These are phyloP conservation scores for Hemibates koningsi DNA, from an alignment of 2,113 vertebrate species.

Conservation along the genomic window DNA sequence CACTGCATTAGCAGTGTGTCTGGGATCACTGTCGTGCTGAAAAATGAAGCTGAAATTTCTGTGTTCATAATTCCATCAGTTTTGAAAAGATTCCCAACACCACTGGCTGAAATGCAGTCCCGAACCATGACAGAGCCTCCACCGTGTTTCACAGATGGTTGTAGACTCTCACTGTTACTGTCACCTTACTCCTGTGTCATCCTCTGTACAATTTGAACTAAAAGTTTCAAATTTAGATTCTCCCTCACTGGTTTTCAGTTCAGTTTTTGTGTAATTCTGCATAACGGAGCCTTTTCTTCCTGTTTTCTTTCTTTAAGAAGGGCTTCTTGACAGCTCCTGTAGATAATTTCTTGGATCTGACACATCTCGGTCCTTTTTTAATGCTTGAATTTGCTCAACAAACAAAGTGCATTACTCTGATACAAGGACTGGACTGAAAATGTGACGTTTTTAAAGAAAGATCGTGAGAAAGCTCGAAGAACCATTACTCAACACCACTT, in stretches of 20 bases:
- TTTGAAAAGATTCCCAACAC: background rate
- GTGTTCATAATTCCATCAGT: background rate
- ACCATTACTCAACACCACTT: background rate
- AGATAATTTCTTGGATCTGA: background rate
- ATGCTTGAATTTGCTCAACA: background rate
- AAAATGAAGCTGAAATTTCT: background rate
- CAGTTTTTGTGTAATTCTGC: rapidly evolving
- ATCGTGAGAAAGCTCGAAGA: background rate
- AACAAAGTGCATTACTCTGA: background rate
- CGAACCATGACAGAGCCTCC: background rate
- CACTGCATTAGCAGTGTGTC: background rate
- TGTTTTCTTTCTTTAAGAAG: background rate
- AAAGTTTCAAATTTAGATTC: background rate
- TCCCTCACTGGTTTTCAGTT: background rate
- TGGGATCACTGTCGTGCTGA: background rate
- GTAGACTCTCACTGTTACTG: background rate
- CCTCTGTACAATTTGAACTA: background rate
- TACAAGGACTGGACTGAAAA: background rate
- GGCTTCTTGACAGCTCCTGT: background rate
- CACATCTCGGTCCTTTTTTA: rapidly evolving
- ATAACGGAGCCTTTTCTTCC: background rate
- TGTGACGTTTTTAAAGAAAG: background rate
- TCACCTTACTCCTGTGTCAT: background rate
- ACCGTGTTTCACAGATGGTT: background rate
- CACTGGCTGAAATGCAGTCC: background rate